phyloP scores from a whole-genome alignment of 2,113 vertebrate species.

The Lasiurus borealis region DNA sequence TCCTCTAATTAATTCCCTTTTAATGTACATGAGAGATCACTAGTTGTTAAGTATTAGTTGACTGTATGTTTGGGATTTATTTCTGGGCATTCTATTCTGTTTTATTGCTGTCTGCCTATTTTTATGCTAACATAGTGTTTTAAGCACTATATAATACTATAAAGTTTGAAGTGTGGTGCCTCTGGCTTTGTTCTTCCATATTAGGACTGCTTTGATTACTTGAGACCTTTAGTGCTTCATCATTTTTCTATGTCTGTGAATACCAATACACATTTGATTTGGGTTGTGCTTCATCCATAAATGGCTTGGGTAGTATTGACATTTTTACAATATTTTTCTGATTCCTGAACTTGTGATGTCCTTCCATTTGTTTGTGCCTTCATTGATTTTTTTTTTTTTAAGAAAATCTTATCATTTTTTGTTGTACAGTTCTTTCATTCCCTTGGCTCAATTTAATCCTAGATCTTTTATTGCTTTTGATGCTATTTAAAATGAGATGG shows the following conservation, averaged over 20 bases:
- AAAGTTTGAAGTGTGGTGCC: not conserved
- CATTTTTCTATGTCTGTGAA: not conserved
- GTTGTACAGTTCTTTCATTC: not conserved
- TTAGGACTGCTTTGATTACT: not conserved
- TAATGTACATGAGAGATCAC: too few relatives aligned
- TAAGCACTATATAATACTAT: not conserved
- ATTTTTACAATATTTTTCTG: not conserved
- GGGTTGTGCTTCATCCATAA: not conserved
- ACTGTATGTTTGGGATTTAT: not conserved
- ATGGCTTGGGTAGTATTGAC: not conserved
- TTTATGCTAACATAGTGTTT: not conserved
- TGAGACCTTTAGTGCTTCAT: not conserved
- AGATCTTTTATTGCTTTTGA: not conserved
- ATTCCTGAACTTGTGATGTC: not conserved
- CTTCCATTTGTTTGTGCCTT: not conserved
- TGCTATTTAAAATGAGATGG: not conserved
- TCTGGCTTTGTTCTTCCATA: not conserved
- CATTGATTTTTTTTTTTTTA: not conserved
- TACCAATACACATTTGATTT: not conserved
- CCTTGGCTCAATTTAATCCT: not conserved
- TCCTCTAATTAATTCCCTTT: too few relatives aligned
- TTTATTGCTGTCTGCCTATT: not conserved
- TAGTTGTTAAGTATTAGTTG: not conserved
- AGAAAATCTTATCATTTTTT: not conserved
- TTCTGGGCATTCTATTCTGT: not conserved